Evolutionary conservation across 2,797 vertebrate genomes (phyloP).

Genomic region (Sebastes diaconus): DNA sequence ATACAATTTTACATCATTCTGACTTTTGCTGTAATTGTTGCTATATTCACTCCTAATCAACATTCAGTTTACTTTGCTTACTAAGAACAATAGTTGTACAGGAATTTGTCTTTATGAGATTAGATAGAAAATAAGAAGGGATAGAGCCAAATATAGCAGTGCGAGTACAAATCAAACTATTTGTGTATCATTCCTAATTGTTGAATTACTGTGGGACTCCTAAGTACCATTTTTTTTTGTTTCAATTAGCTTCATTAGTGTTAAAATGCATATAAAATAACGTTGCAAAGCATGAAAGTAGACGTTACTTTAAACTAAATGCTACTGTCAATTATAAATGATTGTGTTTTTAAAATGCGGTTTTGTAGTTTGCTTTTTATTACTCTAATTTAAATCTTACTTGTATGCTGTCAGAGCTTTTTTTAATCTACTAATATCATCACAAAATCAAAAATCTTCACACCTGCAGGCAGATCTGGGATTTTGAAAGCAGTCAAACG

Average conservation of each 20-base stretch:
- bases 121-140: background rate
- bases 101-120: background rate
- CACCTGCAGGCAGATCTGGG: background rate
- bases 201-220: background rate
- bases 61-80: background rate
- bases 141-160: background rate
- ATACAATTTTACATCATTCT: background rate
- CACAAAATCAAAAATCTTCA: background rate
- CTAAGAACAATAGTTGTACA: background rate
- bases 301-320: background rate
- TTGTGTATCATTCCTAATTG: background rate
- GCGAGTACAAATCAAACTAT: background rate
- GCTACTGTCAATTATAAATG: background rate
- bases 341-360: background rate
- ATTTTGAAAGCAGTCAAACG: background rate
- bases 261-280: background rate
- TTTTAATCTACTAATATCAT: background rate
- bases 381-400: background rate
- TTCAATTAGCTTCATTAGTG: background rate
- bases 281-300: background rate
- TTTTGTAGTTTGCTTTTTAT: constrained; percentile 1
- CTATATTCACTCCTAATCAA: background rate
- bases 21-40: background rate
- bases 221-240: background rate
- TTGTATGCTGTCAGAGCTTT: background rate